These are phyloP conservation scores for Tiliqua scincoides DNA, from an alignment of 2,113 vertebrate species.

Conservation along the genomic window DNA sequence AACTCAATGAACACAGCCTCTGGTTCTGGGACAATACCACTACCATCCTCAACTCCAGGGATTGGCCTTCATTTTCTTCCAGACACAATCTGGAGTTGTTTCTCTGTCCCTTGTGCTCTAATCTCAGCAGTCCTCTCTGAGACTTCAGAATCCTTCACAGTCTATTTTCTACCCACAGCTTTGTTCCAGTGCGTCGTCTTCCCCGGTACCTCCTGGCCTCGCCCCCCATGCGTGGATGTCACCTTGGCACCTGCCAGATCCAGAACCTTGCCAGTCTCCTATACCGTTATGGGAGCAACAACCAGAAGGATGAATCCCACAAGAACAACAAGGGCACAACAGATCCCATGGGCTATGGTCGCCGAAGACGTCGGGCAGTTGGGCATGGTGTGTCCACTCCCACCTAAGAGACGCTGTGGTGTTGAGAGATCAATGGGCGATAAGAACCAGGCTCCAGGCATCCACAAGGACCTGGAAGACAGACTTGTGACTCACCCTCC, in stretches of 20 bases:
- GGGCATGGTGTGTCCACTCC: not conserved
- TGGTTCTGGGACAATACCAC: not conserved
- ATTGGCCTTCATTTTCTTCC: not conserved
- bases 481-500: not conserved
- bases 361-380: not conserved
- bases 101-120: too few species aligned
- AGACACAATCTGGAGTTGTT: not conserved
- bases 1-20: not conserved
- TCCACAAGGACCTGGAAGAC: not conserved
- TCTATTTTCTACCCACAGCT: not conserved
- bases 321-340: constrained; percentile 14
- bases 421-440: not conserved
- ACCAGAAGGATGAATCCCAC: constrained; percentile 26
- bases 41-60: not conserved
- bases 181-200: not conserved
- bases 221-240: constrained; percentile 9
- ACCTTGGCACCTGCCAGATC: constrained; percentile 38
- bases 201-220: not conserved
- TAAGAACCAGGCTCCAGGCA: not conserved
- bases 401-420: not conserved
- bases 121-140: too few species aligned
- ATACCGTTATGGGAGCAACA: constrained; percentile 14
- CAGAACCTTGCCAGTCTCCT: constrained; percentile 30
- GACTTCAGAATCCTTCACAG: not conserved
- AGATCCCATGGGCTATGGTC: constrained; percentile 42